These are phyloP conservation scores for Centruroides vittatus DNA, from an alignment of 1,140 invertebrate species.

Conservation along the genomic window DNA sequence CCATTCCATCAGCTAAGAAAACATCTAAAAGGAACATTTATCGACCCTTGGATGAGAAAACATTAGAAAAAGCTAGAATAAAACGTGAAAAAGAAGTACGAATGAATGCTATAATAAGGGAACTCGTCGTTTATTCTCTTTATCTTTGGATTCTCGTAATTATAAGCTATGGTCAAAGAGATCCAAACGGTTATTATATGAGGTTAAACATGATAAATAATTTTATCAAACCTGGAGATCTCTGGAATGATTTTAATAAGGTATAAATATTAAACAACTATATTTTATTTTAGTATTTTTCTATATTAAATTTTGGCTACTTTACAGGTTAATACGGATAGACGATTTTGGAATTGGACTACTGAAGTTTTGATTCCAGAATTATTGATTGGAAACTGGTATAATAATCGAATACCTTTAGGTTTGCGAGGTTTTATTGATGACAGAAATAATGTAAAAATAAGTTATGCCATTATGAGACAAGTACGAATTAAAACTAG, in stretches of 20 bases:
- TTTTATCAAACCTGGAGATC: slow-evolving; percentile 24
- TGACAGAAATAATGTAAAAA: slow-evolving; percentile 28
- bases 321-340: slow-evolving; percentile 10
- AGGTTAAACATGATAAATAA: slow-evolving; percentile 27
- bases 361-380: slow-evolving; percentile 28
- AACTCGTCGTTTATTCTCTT: slow-evolving; percentile 33
- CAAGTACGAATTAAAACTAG: slow-evolving; percentile 28
- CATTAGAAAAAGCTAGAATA: slow-evolving; percentile 3
- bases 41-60: slow-evolving; percentile 3
- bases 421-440: slow-evolving; percentile 31
- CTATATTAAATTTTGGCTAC: too few species aligned
- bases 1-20: too few species aligned
- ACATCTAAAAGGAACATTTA: slow-evolving; percentile 1
- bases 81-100: slow-evolving; percentile 31
- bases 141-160: slow-evolving; percentile 36
- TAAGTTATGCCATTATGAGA: slow-evolving; percentile 35
- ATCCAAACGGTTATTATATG: slow-evolving; percentile 28
- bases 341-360: slow-evolving; percentile 32
- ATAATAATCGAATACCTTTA: slow-evolving; percentile 31
- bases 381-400: slow-evolving; percentile 29
- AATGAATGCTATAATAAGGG: slow-evolving; percentile 32
- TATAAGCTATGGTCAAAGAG: slow-evolving; percentile 33
- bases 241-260: slow-evolving; percentile 9
- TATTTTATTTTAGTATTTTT: too few species aligned
- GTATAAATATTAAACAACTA: not conserved